These are phyloP conservation scores for Metaphire vulgaris DNA, from an alignment of 1,140 invertebrate genomes.

Conservation along the genomic window DNA sequence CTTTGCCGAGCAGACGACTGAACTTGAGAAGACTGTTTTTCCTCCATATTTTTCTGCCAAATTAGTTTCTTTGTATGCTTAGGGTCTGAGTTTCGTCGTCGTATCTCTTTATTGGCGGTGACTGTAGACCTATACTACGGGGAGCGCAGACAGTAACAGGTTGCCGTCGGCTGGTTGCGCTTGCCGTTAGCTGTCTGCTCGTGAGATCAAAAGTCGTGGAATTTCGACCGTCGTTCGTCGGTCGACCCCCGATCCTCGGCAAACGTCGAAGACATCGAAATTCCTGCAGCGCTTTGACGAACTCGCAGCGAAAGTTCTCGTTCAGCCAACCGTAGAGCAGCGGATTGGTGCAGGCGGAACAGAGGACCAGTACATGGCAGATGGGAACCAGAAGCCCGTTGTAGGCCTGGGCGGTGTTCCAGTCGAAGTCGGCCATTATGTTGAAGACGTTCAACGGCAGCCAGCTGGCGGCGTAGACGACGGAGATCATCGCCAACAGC, in stretches of 20 bases:
- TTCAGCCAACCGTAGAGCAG: slow-evolving; percentile 66
- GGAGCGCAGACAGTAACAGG: no score
- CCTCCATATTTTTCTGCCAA: no score
- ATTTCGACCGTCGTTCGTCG: background rate
- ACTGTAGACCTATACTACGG: no score
- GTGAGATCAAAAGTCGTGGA: background rate
- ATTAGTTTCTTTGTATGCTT: no score
- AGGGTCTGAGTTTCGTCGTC: no score
- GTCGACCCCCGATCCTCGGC: no score
- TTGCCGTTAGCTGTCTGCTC: background rate
- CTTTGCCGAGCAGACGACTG: no score
- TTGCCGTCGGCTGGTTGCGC: background rate
- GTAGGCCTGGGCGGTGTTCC: slow-evolving; percentile 19
- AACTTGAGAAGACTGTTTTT: no score
- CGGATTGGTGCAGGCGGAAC: slow-evolving; percentile 76
- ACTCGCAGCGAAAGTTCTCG: slow-evolving; percentile 61
- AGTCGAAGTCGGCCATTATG: slow-evolving; percentile 66
- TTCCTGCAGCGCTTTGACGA: slow-evolving; percentile 48
- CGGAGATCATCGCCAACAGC: slow-evolving; percentile 71
- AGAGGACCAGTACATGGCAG: slow-evolving; percentile 73
- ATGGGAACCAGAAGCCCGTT: slow-evolving; percentile 57
- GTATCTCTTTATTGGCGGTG: no score
- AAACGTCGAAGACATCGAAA: background rate
- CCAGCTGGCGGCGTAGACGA: slow-evolving; percentile 80
- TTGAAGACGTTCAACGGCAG: slow-evolving; percentile 77